phyloP scores from a whole-genome alignment of 1,140 invertebrate species.

The Drosophila cardini region DNA sequence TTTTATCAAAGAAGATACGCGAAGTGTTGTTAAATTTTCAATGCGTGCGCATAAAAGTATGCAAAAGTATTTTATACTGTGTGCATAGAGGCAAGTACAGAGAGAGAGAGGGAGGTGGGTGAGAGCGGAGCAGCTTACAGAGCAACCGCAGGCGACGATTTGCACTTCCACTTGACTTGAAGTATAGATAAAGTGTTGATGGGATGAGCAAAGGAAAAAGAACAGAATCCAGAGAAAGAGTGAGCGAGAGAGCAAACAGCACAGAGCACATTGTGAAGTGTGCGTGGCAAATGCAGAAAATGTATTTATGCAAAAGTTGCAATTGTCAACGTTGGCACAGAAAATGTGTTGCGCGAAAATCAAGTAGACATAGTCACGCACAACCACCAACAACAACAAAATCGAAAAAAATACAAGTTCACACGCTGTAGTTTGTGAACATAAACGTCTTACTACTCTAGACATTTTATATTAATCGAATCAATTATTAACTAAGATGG shows the following conservation, averaged over 20 bases:
- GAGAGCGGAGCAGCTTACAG: constrained; percentile 1
- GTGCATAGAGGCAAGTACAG: neutral
- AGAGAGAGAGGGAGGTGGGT: no score
- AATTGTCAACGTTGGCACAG: constrained; percentile 71
- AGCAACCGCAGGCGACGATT: constrained; percentile 40
- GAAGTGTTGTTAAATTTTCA: constrained; percentile 52
- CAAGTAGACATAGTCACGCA: constrained; percentile 39
- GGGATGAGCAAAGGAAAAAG: no score
- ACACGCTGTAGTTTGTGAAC: constrained; percentile 12
- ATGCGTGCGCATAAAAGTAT: constrained; percentile 64
- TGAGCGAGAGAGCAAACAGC: neutral
- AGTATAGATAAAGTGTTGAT: neutral
- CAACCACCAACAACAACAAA: neutral
- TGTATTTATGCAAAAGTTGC: constrained; percentile 83
- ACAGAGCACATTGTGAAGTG: constrained; percentile 22
- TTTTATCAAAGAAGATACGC: constrained; percentile 47
- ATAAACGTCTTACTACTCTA: no score
- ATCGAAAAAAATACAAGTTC: constrained; percentile 10
- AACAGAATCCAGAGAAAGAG: no score
- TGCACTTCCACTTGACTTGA: constrained; percentile 68
- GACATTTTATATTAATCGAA: no score
- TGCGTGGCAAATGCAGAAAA: constrained; percentile 69
- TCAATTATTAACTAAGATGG: no score
- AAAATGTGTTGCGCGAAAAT: constrained; percentile 68
- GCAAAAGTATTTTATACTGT: constrained; percentile 63